Conservation (phyloP, 1,140 invertebrate genomes). For the Harpegnathos saltator region DNA sequence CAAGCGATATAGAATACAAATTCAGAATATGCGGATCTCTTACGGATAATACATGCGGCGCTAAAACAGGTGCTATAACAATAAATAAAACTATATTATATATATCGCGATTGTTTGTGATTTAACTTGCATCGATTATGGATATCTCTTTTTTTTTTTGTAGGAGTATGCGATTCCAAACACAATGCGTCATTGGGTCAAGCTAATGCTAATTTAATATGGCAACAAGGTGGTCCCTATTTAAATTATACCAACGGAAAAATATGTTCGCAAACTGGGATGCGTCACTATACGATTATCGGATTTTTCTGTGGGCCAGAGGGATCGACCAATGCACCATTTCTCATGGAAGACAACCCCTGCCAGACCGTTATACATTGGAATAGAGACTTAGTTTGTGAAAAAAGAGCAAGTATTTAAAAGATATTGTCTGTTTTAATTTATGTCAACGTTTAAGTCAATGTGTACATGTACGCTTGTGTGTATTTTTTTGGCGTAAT, state of each 20-base stretch:
- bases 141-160: slow-evolving; percentile 38
- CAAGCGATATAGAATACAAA: slow-evolving; percentile 68
- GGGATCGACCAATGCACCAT: slow-evolving; percentile 74
- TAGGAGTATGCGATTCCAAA: slow-evolving; percentile 77
- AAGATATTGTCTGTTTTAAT: not conserved
- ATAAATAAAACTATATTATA: not conserved
- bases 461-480: not conserved
- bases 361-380: slow-evolving; percentile 86
- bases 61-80: slow-evolving; percentile 70
- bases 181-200: slow-evolving; percentile 81
- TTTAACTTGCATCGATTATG: slow-evolving; percentile 5
- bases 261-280: slow-evolving; percentile 74
- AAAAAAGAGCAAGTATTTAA: slow-evolving; percentile 80
- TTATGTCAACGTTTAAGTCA: not conserved
- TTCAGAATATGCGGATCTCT: slow-evolving; percentile 77
- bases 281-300: slow-evolving; percentile 84
- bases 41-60: slow-evolving; percentile 62
- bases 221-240: slow-evolving; percentile 85
- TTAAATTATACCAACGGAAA: slow-evolving; percentile 86
- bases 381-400: slow-evolving; percentile 83
- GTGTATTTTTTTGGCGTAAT: slow-evolving; percentile 1
- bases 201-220: slow-evolving; percentile 84
- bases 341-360: slow-evolving; percentile 83
- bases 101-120: not conserved
- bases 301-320: slow-evolving; percentile 85